These are phyloP conservation scores for Cydia splendana DNA, from an alignment of 1,140 invertebrate species.

Conservation along the genomic window DNA sequence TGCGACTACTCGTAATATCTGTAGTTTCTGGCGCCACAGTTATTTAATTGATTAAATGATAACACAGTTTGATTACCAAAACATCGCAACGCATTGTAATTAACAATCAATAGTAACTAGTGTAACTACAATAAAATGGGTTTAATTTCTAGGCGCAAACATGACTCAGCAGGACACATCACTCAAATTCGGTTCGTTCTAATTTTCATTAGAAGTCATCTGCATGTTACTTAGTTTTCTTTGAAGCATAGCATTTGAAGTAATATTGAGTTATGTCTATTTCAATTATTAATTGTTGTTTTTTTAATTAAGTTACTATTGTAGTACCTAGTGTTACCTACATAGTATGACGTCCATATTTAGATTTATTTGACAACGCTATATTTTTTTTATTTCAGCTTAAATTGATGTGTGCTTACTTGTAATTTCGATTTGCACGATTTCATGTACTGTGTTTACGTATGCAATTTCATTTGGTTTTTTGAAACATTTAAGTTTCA, in stretches of 20 bases:
- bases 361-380: too few relatives aligned
- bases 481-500: too few relatives aligned
- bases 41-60: too few relatives aligned
- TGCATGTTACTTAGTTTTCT: background rate
- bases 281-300: background rate
- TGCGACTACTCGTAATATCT: too few relatives aligned
- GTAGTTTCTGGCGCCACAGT: background rate
- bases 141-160: slow-evolving; percentile 21
- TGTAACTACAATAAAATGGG: background rate
- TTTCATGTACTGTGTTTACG: too few relatives aligned
- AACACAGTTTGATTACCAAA: background rate
- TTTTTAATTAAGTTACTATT: background rate
- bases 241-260: background rate
- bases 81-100: background rate
- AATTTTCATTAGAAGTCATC: background rate
- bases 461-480: too few relatives aligned
- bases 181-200: slow-evolving; percentile 13
- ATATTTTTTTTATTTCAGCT: too few relatives aligned
- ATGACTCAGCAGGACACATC: slow-evolving; percentile 22
- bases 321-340: background rate
- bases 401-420: too few relatives aligned
- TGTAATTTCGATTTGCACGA: too few relatives aligned
- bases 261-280: background rate
- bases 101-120: too few relatives aligned
- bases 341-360: too few relatives aligned